A percentile compares a stretch with the other conserved stretches of the same genome.
Conservation (phyloP, 2,113 vertebrate species). For the Aramus guarauna region DNA sequence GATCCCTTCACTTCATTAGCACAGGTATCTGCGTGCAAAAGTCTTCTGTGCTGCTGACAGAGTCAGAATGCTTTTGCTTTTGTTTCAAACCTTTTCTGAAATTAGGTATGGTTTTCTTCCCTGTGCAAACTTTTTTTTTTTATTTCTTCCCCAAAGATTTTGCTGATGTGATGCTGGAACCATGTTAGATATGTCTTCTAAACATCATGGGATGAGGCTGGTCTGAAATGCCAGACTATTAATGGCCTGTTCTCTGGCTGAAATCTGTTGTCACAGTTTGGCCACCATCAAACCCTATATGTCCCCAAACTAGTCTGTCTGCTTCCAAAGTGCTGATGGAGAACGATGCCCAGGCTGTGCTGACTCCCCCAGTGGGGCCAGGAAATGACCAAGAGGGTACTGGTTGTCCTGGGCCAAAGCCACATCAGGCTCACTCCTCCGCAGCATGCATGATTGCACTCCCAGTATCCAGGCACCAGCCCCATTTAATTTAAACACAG, state of each 20-base stretch:
- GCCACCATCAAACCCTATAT: not conserved
- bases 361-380: not conserved
- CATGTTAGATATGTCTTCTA: not conserved
- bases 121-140: not conserved
- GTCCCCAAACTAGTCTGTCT: not conserved
- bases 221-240: not conserved
- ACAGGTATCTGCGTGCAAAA: constrained; percentile 11
- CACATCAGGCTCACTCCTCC: not conserved
- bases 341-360: not conserved
- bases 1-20: not conserved
- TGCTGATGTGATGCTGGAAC: not conserved
- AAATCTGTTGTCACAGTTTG: not conserved
- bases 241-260: not conserved
- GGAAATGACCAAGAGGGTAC: not conserved
- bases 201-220: not conserved
- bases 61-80: not conserved
- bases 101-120: not conserved
- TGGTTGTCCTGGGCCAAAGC: not conserved
- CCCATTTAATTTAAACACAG: not conserved
- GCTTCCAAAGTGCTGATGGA: not conserved
- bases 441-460: accelerated
- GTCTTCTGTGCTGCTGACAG: not conserved
- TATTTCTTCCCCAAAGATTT: not conserved
- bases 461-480: not conserved
- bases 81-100: not conserved